A percentile compares a stretch with the other conserved stretches of the same genome.
phyloP scores from a whole-genome alignment of 37 sponge, comb jelly and placozoan genomes.

The Ianthella basta region DNA sequence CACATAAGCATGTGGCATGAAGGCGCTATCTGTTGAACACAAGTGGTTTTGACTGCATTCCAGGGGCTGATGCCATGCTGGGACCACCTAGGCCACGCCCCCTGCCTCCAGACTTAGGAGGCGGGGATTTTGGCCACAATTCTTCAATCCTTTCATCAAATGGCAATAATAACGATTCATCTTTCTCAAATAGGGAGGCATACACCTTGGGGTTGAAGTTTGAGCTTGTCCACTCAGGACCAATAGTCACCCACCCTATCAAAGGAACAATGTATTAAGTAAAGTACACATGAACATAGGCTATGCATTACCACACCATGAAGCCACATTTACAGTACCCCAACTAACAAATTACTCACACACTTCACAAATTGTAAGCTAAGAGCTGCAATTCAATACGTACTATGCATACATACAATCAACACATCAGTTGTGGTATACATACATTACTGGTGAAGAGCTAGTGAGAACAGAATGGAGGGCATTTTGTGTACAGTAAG shows the following conservation, averaged over 20 bases:
- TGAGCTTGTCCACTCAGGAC: constrained; percentile 83
- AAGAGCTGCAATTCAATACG: too few relatives aligned
- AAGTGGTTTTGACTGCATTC: constrained; percentile 18
- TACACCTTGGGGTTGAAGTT: constrained; percentile 86
- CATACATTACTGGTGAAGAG: too few relatives aligned
- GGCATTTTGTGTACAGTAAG: too few relatives aligned
- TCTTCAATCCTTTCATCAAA: constrained; percentile 81
- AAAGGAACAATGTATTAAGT: background rate
- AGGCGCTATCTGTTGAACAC: background rate
- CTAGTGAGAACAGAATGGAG: too few relatives aligned
- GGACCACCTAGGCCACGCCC: constrained; percentile 47
- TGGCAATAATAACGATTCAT: constrained; percentile 64
- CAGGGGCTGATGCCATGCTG: background rate
- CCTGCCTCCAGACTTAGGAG: constrained; percentile 63
- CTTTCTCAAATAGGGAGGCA: constrained; percentile 59
- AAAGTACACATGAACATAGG: too few relatives aligned
- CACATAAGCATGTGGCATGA: too few relatives aligned
- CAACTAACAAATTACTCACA: too few relatives aligned
- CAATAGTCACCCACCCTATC: constrained; percentile 93
- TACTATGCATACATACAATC: too few relatives aligned
- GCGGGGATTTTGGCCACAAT: constrained; percentile 95
- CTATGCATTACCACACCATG: too few relatives aligned
- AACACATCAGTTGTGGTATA: too few relatives aligned
- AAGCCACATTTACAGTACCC: too few relatives aligned
- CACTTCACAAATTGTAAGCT: background rate